phyloP scores from a whole-genome alignment of 2,888 invertebrate genomes.

The Athrips mouffetella region DNA sequence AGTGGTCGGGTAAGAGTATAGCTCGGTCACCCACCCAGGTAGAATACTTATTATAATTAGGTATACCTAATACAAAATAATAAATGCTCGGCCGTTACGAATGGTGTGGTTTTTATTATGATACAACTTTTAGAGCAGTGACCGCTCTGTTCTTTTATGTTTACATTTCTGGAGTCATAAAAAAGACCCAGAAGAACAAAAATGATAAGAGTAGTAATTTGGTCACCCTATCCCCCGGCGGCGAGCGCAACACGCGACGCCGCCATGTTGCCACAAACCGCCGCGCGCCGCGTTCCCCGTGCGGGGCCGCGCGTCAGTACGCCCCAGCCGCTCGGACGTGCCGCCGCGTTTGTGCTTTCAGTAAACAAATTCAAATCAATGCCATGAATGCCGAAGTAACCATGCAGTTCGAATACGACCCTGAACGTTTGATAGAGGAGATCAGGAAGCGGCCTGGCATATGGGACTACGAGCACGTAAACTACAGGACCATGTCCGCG shows the following conservation, averaged over 20 bases:
- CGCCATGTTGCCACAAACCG: constrained; percentile 63
- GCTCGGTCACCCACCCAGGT: no score
- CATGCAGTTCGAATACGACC: constrained; percentile 71
- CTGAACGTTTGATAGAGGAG: constrained; percentile 61
- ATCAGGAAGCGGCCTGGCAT: constrained; percentile 64
- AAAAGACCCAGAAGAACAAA: background rate
- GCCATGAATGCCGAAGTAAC: constrained; percentile 10
- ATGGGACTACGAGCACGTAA: constrained; percentile 59
- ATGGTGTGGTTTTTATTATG: no score
- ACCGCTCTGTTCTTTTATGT: no score
- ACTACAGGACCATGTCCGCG: constrained; percentile 52
- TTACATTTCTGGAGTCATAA: background rate
- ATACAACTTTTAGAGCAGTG: no score
- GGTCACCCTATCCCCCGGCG: constrained; percentile 44
- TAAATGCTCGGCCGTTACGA: no score
- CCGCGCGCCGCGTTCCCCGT: constrained; percentile 61
- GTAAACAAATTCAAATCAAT: background rate
- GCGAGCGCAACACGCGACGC: no score
- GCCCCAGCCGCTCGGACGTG: constrained; percentile 55
- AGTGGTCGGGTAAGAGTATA: no score
- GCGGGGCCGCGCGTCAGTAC: constrained; percentile 62
- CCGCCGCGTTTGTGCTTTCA: constrained; percentile 27
- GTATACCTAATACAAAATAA: no score
- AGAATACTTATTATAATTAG: no score
- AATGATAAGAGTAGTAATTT: constrained; percentile 15